Evolutionary conservation across 2,113 vertebrate species (phyloP).

Genomic region (Danio rerio): GRCz12tu NC_133177.1:43160501-43161000

Average conservation of each 20-base stretch:
- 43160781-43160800: slow-evolving; percentile 98
- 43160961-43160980: slow-evolving; percentile 82
- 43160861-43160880: slow-evolving; percentile 95
- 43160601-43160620: slow-evolving; percentile 98
- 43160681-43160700: slow-evolving; percentile 97
- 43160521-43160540: slow-evolving; percentile 96
- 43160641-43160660: slow-evolving; percentile 95
- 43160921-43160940: slow-evolving; percentile 95
- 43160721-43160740: slow-evolving; percentile 97
- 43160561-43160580: slow-evolving; percentile 95
- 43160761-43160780: slow-evolving; percentile 95
- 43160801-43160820: slow-evolving; percentile 99
- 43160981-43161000: slow-evolving; percentile 83
- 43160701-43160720: slow-evolving; percentile 98
- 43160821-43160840: slow-evolving; percentile 97
- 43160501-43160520: slow-evolving; percentile 91
- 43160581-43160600: slow-evolving; percentile 96
- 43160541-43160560: slow-evolving; percentile 94
- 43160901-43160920: slow-evolving; percentile 97
- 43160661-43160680: slow-evolving; percentile 98
- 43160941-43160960: slow-evolving; percentile 93
- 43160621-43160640: slow-evolving; percentile 89
- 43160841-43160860: slow-evolving; percentile 97
- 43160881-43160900: slow-evolving; percentile 96
- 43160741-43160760: slow-evolving; percentile 92